Evolutionary conservation across 2,888 invertebrate species (phyloP).

Genomic region (Rhingia rostrata): DNA sequence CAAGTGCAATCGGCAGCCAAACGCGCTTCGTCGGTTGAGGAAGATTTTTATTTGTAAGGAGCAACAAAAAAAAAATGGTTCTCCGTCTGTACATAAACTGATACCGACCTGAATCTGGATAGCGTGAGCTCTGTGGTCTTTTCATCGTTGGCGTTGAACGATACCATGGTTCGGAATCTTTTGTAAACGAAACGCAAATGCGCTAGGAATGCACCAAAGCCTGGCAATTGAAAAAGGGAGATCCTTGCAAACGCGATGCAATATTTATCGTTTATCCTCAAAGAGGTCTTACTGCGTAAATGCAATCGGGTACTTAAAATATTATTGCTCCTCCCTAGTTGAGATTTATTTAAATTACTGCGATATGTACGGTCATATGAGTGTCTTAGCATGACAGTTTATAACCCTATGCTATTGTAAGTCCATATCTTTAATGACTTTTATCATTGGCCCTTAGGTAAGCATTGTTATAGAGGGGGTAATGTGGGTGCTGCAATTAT

Average conservation of each 20-base stretch:
- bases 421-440: no score
- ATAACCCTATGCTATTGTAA: no score
- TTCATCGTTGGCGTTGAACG: slow-evolving; percentile 24
- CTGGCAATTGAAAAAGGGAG: slow-evolving; percentile 56
- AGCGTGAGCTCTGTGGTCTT: background rate
- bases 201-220: slow-evolving; percentile 28
- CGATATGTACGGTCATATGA: no score
- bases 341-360: no score
- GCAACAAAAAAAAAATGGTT: slow-evolving; percentile 19
- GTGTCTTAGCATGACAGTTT: no score
- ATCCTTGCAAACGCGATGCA: slow-evolving; percentile 35
- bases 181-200: slow-evolving; percentile 43
- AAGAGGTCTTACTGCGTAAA: background rate
- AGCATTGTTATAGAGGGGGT: no score
- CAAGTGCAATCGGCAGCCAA: slow-evolving; percentile 60
- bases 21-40: slow-evolving; percentile 38
- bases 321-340: no score
- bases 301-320: no score
- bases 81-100: background rate
- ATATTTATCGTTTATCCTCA: slow-evolving; percentile 28
- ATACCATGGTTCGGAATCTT: slow-evolving; percentile 12
- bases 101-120: background rate
- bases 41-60: slow-evolving; percentile 35
- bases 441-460: no score
- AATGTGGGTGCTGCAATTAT: no score